A percentile compares a stretch with the other conserved stretches of the same genome.
Evolutionary conservation across 1,140 invertebrate genomes (phyloP).

Genomic region (Tetraneura akinire): DNA sequence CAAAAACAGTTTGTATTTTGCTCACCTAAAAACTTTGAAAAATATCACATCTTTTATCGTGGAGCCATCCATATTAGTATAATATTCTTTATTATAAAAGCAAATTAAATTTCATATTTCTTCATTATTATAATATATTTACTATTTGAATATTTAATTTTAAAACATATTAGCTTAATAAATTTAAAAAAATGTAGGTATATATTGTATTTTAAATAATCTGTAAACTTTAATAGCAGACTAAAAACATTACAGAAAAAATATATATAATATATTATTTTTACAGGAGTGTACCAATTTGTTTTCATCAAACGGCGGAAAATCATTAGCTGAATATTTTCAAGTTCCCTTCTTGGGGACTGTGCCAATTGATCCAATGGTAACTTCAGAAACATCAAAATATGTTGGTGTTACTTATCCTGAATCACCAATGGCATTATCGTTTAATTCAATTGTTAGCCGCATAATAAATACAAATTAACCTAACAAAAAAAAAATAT

Average conservation of each 20-base stretch:
- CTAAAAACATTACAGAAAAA: not conserved
- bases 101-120: too few species aligned
- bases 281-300: conserved; percentile 72
- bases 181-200: too few species aligned
- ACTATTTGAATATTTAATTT: too few species aligned
- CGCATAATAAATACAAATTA: conserved; percentile 35
- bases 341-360: conserved; percentile 73
- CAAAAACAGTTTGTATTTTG: too few species aligned
- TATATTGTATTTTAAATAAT: not conserved
- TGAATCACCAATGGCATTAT: conserved; percentile 39
- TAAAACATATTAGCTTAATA: too few species aligned
- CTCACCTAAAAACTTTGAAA: too few species aligned
- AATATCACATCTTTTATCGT: too few species aligned
- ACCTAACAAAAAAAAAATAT: not conserved
- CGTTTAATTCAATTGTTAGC: conserved; percentile 24
- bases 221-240: not conserved
- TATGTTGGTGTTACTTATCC: conserved; percentile 31
- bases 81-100: too few species aligned
- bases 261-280: conserved; percentile 48
- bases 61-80: too few species aligned
- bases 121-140: too few species aligned
- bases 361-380: conserved; percentile 77
- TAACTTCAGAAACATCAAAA: conserved; percentile 61
- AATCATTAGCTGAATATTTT: conserved; percentile 69
- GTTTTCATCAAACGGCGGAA: conserved; percentile 78